Evolutionary conservation across 1,140 invertebrate genomes (phyloP).

Genomic region (Philotrypesis tridentata): DNA sequence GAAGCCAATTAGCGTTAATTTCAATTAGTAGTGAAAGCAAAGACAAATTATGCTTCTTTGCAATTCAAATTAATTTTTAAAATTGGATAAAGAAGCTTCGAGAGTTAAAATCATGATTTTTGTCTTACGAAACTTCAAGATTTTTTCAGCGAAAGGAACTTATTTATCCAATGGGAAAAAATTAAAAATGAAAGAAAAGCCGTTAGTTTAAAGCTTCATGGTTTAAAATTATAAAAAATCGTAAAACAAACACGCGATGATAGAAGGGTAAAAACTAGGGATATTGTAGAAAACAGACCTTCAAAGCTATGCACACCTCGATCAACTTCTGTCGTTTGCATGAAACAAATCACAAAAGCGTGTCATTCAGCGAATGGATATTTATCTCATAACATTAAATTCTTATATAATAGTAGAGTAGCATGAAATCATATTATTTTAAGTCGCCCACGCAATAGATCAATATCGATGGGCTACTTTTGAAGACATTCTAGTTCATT

Average conservation of each 20-base stretch:
- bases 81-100: conserved; percentile 14
- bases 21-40: conserved; percentile 2
- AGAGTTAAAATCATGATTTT: neutral
- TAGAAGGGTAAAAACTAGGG: conserved; percentile 54
- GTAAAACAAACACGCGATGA: conserved; percentile 38
- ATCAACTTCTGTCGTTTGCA: conserved; percentile 87
- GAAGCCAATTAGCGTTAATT: neutral
- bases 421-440: neutral
- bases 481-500: conserved; percentile 15
- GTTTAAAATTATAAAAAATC: neutral
- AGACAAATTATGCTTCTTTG: neutral
- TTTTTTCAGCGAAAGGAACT: neutral
- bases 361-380: conserved; percentile 66
- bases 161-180: conserved; percentile 24
- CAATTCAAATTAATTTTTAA: neutral
- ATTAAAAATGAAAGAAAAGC: neutral
- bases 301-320: conserved; percentile 92
- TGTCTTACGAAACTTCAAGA: neutral
- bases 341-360: conserved; percentile 76
- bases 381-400: conserved; percentile 41
- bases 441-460: neutral
- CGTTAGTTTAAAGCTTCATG: neutral
- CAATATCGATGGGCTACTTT: neutral
- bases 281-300: conserved; percentile 81
- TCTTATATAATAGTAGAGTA: conserved; percentile 29